Base-by-base conservation (phyloP, 2,888 invertebrate genomes). In the Lithophane ornitopus region DNA sequence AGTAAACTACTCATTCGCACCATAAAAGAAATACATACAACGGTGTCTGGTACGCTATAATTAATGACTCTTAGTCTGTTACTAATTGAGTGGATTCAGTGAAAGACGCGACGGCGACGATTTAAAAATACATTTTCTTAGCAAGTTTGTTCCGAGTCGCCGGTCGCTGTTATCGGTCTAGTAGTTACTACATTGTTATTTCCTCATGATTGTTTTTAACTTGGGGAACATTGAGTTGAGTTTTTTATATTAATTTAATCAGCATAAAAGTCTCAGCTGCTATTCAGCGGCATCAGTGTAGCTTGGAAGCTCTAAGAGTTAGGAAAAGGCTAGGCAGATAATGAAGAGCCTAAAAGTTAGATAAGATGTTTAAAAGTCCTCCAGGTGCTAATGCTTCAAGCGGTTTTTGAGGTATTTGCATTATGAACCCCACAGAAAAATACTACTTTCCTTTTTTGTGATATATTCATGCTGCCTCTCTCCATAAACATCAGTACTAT, bases 91-190 rank as follows among this genome's bases (percentile, higher is more conserved):
- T 92, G 93, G 91, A 93, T 91, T 91, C 90, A 91, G 88, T 83
- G 89, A 88, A 92, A 92, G 94, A 90, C 94, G 91, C 90, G 94
- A 93, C 94, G 94, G 93, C 94, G 94, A 92, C 94, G 91, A 92
- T 92, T 95, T 94, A 94, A 94, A 94, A 94, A 94, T 93, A 94
- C 94, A 94, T 95, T 95, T 93, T 92, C 93, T 92, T 91, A 89
- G 89, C 89, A 89, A 90, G 87, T 94, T 93, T 92, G 92, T 89
- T 87, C 90, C 92, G 87, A 89, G 85, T 88, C 89, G 89, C 86
- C 89, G 89, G 88, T 78, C 85, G 76, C 83, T 56, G 87, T 86
- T 89, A 89, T n/a, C n/a, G n/a, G 84, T 85, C 78, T 63, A 61
- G 56, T 79, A 69, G 70, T 80, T 78, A 59, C 66, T 70, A 74